Evolutionary conservation across 2,888 invertebrate species (phyloP).

Genomic region (Campaea margaritaria): DNA sequence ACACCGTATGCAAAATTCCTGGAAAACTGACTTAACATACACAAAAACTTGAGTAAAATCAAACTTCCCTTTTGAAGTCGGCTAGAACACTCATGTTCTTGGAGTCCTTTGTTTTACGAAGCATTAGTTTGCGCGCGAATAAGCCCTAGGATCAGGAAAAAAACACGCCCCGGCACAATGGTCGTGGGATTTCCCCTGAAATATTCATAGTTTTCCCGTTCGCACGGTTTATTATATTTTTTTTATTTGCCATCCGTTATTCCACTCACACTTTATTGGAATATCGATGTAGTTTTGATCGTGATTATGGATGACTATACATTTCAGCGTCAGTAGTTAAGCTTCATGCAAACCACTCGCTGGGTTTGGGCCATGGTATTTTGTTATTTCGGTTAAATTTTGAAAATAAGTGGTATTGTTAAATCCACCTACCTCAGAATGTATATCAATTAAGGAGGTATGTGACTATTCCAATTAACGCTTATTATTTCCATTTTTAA

Average conservation of each 20-base stretch:
- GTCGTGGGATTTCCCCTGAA: constrained; percentile 33
- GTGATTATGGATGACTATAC: constrained; percentile 8
- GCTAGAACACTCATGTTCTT: constrained; percentile 24
- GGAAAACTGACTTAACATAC: too few relatives aligned
- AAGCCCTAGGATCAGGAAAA: constrained; percentile 47
- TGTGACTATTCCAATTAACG: too few relatives aligned
- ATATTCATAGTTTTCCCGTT: constrained; percentile 44
- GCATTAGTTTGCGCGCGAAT: constrained; percentile 46
- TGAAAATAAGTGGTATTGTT: too few relatives aligned
- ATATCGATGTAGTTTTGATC: constrained; percentile 28
- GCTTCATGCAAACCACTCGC: too few relatives aligned
- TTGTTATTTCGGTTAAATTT: too few relatives aligned
- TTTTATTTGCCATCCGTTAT: constrained; percentile 34
- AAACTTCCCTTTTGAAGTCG: too few relatives aligned
- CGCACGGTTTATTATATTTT: constrained; percentile 38
- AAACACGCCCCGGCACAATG: constrained; percentile 44
- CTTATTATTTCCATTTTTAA: too few relatives aligned
- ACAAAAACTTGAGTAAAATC: too few relatives aligned
- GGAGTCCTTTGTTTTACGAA: constrained; percentile 36
- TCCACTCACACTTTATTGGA: constrained; percentile 22
- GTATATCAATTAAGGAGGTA: too few relatives aligned
- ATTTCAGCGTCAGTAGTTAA: background rate
- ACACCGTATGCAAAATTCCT: too few relatives aligned
- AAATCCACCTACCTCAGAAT: too few relatives aligned
- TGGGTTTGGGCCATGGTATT: too few relatives aligned